Base-by-base conservation (phyloP, 2,888 invertebrate genomes). In the Fragum sueziense region DNA sequence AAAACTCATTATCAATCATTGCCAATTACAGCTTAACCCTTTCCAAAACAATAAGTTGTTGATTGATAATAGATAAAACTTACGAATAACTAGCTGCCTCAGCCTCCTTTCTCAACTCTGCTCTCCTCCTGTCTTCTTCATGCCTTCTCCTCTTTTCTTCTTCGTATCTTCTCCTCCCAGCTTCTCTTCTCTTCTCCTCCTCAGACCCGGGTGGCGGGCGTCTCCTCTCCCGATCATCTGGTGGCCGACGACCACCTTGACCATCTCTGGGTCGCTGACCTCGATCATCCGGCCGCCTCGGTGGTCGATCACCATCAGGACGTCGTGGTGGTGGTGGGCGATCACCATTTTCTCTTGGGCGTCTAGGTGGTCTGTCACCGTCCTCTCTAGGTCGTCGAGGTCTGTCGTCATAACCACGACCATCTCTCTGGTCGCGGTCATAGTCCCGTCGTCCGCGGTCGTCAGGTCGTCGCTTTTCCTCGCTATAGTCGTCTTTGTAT, bases 401-500 rank as follows among this genome's bases (percentile, higher is more conserved):
- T 20, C 76, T 70, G 59, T 77, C 73, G 33, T 74, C 77, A 3
- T 57, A 54, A 61, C 70, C 57, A 22, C 74, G 67, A 69, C 84
- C 74, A 25, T 78, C 75, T 2, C 85, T 68, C 11, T 80, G 59
- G 41, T 80, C 70, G 6, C 79, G 61, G 69, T 86, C 85, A 34
- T 70, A 65, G n/a, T 78, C 79, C 14, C 72, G 74, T 62, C 79
- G 73, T 51, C 57, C 29, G 65, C 79, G 31, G 61, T 76, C 75
- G 54, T 76, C 82, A 57, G 34, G 74, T 62, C 73, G 22, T 34
- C 65, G 20, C 37, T 71, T 54, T 61, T 76, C 52, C 37, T 65
- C 7, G 2, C 69, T 51, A 51, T 70, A 61, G 76, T 86, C 85
- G 41, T 80, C 73, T 59, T 73, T 84, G 82, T 87, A 87, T 76